Evolutionary conservation across 2,113 vertebrate species (phyloP).

Genomic region (Sula dactylatra): DNA sequence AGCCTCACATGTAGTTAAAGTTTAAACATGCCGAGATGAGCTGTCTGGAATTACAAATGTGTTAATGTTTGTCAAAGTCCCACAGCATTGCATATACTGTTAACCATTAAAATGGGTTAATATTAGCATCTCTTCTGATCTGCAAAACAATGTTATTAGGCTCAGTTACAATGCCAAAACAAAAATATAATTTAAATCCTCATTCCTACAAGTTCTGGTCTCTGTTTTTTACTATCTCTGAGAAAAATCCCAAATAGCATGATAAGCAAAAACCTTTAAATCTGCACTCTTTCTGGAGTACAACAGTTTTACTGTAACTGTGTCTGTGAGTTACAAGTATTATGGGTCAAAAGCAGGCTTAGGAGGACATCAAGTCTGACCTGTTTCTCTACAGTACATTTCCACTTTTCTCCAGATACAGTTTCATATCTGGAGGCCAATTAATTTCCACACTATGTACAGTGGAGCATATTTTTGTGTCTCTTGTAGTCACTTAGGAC

Average conservation of each 20-base stretch:
- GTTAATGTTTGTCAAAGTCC: neutral
- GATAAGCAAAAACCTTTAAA: constrained; percentile 13
- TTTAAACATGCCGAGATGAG: neutral
- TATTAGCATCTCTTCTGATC: neutral
- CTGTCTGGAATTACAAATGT: neutral
- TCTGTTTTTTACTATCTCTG: neutral
- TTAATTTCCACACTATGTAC: constrained; percentile 10
- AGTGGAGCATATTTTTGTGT: neutral
- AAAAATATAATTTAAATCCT: neutral
- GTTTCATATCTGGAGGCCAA: constrained; percentile 14
- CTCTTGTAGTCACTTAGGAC: neutral
- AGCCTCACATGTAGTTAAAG: neutral
- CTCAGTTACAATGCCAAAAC: neutral
- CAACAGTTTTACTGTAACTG: constrained; percentile 5
- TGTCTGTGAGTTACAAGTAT: constrained; percentile 1
- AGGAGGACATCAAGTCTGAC: neutral
- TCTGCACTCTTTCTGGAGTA: neutral
- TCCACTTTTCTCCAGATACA: neutral
- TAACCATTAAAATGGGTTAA: neutral
- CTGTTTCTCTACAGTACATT: constrained; percentile 21
- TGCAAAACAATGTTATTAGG: neutral
- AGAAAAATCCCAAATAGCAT: neutral
- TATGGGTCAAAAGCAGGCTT: constrained; percentile 9
- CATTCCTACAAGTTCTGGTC: neutral
- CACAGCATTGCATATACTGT: neutral